These are phyloP conservation scores for Caloenas nicobarica DNA, from an alignment of 2,113 vertebrate genomes.

Conservation along the genomic window DNA sequence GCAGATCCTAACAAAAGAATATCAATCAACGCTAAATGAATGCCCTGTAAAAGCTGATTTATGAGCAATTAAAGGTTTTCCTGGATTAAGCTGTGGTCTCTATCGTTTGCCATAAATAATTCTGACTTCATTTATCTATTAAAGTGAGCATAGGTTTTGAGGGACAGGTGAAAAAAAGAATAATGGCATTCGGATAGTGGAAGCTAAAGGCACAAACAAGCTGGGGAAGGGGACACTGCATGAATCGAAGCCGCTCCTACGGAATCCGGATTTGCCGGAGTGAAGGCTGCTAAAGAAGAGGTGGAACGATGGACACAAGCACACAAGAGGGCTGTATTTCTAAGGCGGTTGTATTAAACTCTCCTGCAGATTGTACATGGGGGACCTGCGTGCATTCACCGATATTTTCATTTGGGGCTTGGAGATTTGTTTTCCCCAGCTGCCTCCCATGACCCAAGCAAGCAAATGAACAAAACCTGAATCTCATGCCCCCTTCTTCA, in stretches of 20 bases:
- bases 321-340: not conserved
- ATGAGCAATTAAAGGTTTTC: conserved; percentile 10
- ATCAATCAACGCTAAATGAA: conserved; percentile 5
- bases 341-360: not conserved
- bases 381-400: not conserved
- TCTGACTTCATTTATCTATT: not conserved
- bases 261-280: not conserved
- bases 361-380: not conserved
- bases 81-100: conserved; percentile 2
- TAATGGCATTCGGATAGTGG: not conserved
- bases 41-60: conserved; percentile 16
- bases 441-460: not conserved
- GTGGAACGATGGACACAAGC: not conserved
- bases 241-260: not conserved
- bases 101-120: not conserved
- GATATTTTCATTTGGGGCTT: not conserved
- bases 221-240: not conserved
- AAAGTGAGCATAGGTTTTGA: not conserved
- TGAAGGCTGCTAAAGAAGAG: not conserved
- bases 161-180: not conserved
- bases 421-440: not conserved
- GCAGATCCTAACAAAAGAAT: conserved; percentile 28
- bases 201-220: not conserved
- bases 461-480: too few relatives aligned
- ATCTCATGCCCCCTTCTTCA: not conserved